phyloP scores from a whole-genome alignment of 2,113 vertebrate species.

The Telmatochromis sp. region DNA sequence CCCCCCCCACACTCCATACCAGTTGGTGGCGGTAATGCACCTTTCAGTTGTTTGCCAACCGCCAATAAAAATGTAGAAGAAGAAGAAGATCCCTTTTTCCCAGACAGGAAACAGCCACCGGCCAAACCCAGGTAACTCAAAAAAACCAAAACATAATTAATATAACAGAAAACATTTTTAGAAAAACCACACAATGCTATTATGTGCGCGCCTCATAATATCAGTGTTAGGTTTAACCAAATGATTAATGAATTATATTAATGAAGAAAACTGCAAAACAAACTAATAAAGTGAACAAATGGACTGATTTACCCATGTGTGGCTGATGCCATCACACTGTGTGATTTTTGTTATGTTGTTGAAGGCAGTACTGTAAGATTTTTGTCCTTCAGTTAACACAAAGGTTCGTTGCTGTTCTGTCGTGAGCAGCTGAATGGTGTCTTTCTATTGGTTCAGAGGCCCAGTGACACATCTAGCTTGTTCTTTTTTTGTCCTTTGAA shows the following conservation, averaged over 20 bases:
- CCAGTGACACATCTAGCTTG: conserved; percentile 12
- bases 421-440: not conserved
- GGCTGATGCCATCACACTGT: not conserved
- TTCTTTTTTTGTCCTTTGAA: not conserved
- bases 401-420: conserved; percentile 13
- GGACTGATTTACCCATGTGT: not conserved
- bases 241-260: not conserved
- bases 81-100: no score
- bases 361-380: conserved; percentile 33
- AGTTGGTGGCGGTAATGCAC: no score
- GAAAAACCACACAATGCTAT: no score
- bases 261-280: not conserved
- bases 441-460: conserved; percentile 19
- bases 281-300: not conserved
- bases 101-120: no score
- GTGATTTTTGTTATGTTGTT: not conserved
- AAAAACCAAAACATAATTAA: no score
- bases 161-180: no score
- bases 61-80: no score
- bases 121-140: no score
- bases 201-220: not conserved
- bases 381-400: conserved; percentile 3
- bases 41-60: no score
- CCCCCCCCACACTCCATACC: no score
- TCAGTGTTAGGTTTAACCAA: not conserved